A percentile compares a stretch with the other conserved stretches of the same genome.
Evolutionary conservation across 2,888 invertebrate genomes (phyloP).

Genomic region (Carabus problematicus): DNA sequence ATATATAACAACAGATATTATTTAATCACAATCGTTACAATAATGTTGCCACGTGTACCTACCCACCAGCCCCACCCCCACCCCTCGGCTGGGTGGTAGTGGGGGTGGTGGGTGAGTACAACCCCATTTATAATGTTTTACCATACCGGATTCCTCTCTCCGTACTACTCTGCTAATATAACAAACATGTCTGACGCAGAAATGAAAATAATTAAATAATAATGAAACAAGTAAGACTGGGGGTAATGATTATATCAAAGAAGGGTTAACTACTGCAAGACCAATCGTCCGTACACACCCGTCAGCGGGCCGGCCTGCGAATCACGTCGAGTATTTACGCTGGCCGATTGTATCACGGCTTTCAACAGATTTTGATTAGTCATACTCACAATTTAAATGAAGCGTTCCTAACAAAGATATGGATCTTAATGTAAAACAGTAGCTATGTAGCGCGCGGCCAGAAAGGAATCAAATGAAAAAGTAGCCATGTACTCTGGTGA

Average conservation of each 20-base stretch:
- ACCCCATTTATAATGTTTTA: too few relatives aligned
- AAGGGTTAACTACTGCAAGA: constrained; percentile 57
- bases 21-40: too few relatives aligned
- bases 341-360: constrained; percentile 53
- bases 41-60: too few relatives aligned
- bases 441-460: constrained; percentile 46
- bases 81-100: too few relatives aligned
- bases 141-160: too few relatives aligned
- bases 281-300: constrained; percentile 45
- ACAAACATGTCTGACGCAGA: constrained; percentile 59
- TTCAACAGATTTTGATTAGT: constrained; percentile 61
- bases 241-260: constrained; percentile 61
- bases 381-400: constrained; percentile 61
- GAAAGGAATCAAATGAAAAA: constrained; percentile 34
- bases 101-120: too few relatives aligned
- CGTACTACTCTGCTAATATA: constrained; percentile 31
- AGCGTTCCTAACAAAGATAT: constrained; percentile 57
- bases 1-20: too few relatives aligned
- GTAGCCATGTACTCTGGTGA: too few relatives aligned
- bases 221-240: constrained; percentile 60
- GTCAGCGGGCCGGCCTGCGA: background rate
- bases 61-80: too few relatives aligned
- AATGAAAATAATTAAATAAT: constrained; percentile 64
- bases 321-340: constrained; percentile 40
- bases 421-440: constrained; percentile 61